Evolutionary conservation across 2,888 invertebrate species (phyloP).

Genomic region (Eupithecia abbreviata): DNA sequence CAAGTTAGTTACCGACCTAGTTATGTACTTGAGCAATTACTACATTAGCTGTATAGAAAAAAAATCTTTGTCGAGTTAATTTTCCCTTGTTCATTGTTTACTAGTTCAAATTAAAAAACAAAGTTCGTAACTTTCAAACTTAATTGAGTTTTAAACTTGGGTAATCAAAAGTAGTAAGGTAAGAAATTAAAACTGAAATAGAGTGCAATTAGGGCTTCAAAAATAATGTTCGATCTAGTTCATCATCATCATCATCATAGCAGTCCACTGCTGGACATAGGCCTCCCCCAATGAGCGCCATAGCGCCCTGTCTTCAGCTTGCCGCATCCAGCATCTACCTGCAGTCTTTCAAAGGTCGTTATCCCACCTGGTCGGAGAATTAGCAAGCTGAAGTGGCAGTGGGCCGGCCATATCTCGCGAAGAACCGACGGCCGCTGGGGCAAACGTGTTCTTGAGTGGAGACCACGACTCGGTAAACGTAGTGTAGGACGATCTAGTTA

Average conservation of each 20-base stretch:
- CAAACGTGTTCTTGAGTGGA: no score
- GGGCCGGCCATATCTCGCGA: no score
- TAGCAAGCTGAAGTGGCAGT: no score
- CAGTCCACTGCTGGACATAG: no score
- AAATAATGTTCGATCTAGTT: conserved; percentile 16
- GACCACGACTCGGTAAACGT: no score
- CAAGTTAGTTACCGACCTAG: no score
- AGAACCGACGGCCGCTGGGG: no score
- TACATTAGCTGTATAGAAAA: background rate
- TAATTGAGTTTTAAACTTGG: conserved; percentile 6
- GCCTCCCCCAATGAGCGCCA: no score
- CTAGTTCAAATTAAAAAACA: background rate
- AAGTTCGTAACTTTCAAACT: background rate
- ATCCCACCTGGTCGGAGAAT: no score
- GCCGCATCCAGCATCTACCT: no score
- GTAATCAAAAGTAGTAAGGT: background rate
- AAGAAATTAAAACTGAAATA: conserved; percentile 9
- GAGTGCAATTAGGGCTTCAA: background rate
- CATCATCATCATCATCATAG: background rate
- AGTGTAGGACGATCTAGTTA: conserved; percentile 22
- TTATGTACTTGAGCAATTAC: background rate
- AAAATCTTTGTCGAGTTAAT: background rate
- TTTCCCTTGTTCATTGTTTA: background rate
- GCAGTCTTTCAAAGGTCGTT: no score
- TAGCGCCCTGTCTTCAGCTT: no score